Base-by-base conservation (phyloP, 2,113 vertebrate species). In the Seriola rivoliana region DNA sequence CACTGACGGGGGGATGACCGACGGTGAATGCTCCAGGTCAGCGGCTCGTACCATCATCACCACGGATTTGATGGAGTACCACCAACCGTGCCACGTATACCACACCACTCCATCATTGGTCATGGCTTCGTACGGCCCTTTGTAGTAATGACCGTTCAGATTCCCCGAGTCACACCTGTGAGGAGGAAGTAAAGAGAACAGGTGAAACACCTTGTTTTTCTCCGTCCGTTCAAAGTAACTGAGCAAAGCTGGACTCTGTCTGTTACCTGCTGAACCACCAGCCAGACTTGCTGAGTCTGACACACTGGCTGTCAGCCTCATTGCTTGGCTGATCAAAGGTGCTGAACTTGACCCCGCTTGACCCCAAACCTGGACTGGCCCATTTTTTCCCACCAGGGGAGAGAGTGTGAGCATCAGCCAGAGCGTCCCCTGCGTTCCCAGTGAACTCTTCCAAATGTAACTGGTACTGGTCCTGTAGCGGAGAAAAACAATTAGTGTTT, bases 21-120 rank as follows among this genome's bases (percentile, higher is more conserved):
- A 40, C 0, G 60, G 87, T 54, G 89, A 92, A 16, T 80, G 79
- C 48, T 96, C 88, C 25, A 97, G 95, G 46, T 96, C 94, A 14
- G 91, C 84, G 3, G 97, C 96, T 65, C 97, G 95, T 50, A 98
- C 94, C 95, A 97, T 98, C 97, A 98, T 98, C 78, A 96, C 93
- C 25, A 96, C 97, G 0, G 96, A 97, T 90, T 97, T 97, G 84
- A 98, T 91, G 50, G 97, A 97, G 91, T 98, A 98, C 95, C 96
- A 97, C 97, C 96, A 97, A 3, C 97, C 97, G 1, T 95, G 97
- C 97, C 97, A 98, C 1, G 95, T 96, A 87, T 97, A 97, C 97
- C 97, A 98, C 65, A 97, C 94, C 57, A 98, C 90, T 10, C 97
- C 97, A 0, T 96, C 95, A 71, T 97, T 95, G 0, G 94, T 95